A percentile compares a stretch with the other conserved stretches of the same genome.
These are phyloP conservation scores for Heteromurus nitidus DNA, from an alignment of 2,888 invertebrate species.

Conservation along the genomic window DNA sequence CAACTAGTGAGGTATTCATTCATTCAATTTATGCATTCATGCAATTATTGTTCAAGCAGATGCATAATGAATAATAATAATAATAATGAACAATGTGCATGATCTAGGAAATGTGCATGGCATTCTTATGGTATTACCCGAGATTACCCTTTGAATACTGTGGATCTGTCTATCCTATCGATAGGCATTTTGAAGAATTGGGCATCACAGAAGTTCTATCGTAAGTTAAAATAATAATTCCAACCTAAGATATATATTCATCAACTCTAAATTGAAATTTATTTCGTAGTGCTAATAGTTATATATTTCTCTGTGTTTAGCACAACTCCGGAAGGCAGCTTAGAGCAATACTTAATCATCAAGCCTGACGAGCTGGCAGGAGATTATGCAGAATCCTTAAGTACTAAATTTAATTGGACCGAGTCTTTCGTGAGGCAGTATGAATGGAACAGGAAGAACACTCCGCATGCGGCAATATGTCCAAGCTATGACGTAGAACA, in stretches of 20 bases:
- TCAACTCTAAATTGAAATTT: neutral
- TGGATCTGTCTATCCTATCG: neutral
- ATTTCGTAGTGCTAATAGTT: too few species aligned
- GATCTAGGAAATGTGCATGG: conserved; percentile 43
- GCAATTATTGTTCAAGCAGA: neutral
- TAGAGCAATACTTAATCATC: neutral
- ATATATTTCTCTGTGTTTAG: neutral
- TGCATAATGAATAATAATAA: too few species aligned
- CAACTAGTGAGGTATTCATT: neutral
- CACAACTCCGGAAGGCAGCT: neutral
- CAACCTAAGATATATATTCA: neutral
- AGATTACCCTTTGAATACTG: neutral
- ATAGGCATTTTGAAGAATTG: neutral
- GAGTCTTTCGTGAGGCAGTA: neutral
- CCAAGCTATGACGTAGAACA: too few species aligned
- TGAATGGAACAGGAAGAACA: neutral
- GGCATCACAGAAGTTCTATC: conserved; percentile 12
- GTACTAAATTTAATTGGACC: conserved; percentile 20
- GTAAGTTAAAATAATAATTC: neutral
- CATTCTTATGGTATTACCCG: conserved; percentile 40
- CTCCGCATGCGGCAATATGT: neutral
- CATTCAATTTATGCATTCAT: neutral
- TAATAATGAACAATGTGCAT: too few species aligned
- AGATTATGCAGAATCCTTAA: neutral
- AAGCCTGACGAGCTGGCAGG: conserved; percentile 8